phyloP scores from a whole-genome alignment of 2,113 vertebrate genomes.

The Dasypus novemcinctus region DNA sequence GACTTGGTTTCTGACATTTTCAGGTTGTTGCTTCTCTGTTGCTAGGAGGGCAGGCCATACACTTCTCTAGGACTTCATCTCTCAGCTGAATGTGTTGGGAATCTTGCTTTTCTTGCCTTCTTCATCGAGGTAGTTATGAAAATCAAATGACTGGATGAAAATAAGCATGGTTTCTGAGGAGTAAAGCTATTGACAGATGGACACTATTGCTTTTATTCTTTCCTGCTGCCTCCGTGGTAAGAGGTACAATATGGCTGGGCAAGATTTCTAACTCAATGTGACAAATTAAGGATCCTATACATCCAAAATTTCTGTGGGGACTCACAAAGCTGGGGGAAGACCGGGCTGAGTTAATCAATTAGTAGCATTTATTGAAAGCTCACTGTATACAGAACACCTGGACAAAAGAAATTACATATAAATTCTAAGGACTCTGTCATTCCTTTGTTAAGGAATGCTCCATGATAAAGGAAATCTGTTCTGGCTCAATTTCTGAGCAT shows the following conservation, averaged over 20 bases:
- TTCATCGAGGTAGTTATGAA: neutral
- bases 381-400: neutral
- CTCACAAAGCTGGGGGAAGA: neutral
- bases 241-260: neutral
- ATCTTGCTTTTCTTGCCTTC: neutral
- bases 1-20: neutral
- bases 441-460: neutral
- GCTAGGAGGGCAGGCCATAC: neutral
- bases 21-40: neutral
- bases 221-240: neutral
- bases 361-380: neutral
- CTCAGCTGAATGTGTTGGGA: neutral
- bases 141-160: conserved; percentile 16
- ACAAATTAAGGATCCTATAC: neutral
- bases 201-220: neutral
- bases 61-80: neutral
- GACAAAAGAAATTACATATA: neutral
- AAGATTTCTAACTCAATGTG: neutral
- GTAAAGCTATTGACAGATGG: neutral
- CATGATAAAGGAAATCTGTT: neutral
- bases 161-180: neutral
- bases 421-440: neutral
- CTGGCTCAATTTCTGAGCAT: neutral
- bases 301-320: neutral
- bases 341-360: neutral